Evolutionary conservation across 2,113 vertebrate genomes (phyloP), one percentile per base, ranked within the genome.

Genomic region (Elephantulus edwardii): DNA sequence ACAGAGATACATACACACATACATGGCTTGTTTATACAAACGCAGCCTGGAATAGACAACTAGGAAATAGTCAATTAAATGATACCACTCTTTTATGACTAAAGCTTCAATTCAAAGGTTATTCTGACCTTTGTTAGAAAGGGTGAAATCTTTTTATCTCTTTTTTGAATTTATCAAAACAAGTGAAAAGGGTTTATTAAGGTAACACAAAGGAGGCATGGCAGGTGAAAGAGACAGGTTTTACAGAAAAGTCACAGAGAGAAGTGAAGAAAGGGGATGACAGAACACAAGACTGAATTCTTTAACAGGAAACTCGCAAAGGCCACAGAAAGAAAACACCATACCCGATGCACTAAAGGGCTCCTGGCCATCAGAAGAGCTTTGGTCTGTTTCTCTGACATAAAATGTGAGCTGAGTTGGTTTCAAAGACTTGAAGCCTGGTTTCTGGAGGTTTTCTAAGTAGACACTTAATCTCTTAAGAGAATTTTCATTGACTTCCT

Each of bases 401-500:
- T 99, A 99, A 97, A 99, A 99, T 6, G 98, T 99, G 90, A 99
- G 98, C 71, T 96, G 98, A 93, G 98, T 98, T 56, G 99, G 98
- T 96, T 98, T 98, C 89, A 98, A 96, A 54, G 97, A 97, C 54
- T 86, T 96, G 60, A 96, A 96, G 30, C 98, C 98, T 5, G 98
- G 98, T 95, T 98, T 99, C 96, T 99, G 98, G 28, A 99, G 97
- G 92, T 97, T 98, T 90, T 99, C 99, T 97, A 99, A 97, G 93
- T 99, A 99, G 40, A 98, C 98, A 95, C 99, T 99, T 93, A 99
- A 97, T 85, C 98, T 98, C 97, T 99, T 99, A 66, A 99, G 97
- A 33, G 99, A 99, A 96, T 99, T 99, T 97, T 99, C 99, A 97
- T 99, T 99, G 95, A 99, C 98, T 95, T 99, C 98, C 99, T 99